Base-by-base conservation (phyloP, 2,888 invertebrate genomes). In the Parochlus steinenii region DNA sequence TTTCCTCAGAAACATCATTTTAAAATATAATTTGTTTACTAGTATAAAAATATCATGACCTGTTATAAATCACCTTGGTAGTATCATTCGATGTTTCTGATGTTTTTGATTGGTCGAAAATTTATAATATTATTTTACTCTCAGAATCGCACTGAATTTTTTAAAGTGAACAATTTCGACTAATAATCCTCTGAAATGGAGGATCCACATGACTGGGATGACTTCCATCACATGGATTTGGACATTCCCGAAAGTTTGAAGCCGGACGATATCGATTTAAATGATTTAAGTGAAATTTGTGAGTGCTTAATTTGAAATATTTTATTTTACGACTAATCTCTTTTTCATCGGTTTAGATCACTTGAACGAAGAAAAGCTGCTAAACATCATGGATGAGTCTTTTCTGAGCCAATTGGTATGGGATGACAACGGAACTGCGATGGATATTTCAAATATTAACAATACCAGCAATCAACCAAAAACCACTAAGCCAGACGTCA, bases 361-460 rank as follows among this genome's bases (percentile, higher is more conserved):
- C 4, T 22, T 34, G 16, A 34, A 34, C 16, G 34, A 34, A 17
- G 34, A 34, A 14, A 34, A 34, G 16, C 28, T 34, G 4, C 2
- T 34, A 23, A 34, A 34, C n/a, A 34, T 34, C 12, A 34, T 34
- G 34, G 34, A 34, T 20, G 34, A 34, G 16, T 28, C 19, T 25
- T 34, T 34, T 15, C 20, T 34, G 11, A 34, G 34, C 23, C 34
- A 34, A 11, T 12, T 34, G 6, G 28, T 27, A 11, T 34, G 34
- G 34, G 34, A 34, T 28, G 34, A 34, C 12, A 34, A 31, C 14
- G 31, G 20, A 5, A 20, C 14, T 8, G 18, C 11, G 14, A 30
- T n/a, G 18, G 19, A 30, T 19, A n/a, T 5, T 19, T 14, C 17
- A 19, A 19, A 25, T 24, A 26, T 25, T n/a, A 11, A 17, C n/a